Evolutionary conservation across 2,797 vertebrate species (phyloP).

Genomic region (Rhynchonycteris naso): DNA sequence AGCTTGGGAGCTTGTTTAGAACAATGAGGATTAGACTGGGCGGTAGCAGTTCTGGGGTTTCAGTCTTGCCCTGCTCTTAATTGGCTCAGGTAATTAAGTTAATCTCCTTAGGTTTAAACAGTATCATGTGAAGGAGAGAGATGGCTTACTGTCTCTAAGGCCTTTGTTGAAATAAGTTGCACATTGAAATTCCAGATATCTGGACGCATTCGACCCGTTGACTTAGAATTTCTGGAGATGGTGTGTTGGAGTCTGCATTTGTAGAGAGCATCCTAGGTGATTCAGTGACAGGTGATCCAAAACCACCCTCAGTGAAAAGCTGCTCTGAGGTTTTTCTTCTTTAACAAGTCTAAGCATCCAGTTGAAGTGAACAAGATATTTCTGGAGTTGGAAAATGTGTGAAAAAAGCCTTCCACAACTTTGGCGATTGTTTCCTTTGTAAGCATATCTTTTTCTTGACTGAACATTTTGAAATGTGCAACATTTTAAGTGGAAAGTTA

Average conservation of each 20-base stretch:
- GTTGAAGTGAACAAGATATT: background rate
- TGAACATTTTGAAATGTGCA: constrained; percentile 11
- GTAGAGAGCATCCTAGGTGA: background rate
- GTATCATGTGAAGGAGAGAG: background rate
- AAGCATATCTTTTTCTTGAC: background rate
- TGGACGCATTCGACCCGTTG: background rate
- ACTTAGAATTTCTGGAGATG: background rate
- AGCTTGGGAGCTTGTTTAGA: background rate
- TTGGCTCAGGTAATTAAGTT: background rate
- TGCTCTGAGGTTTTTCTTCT: background rate
- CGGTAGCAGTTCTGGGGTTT: background rate
- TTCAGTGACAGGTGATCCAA: background rate
- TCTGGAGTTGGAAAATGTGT: background rate
- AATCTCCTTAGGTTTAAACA: constrained; percentile 13
- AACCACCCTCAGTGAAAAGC: background rate
- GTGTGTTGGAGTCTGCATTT: background rate
- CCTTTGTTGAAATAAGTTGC: background rate
- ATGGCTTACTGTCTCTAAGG: background rate
- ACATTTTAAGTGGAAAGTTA: background rate
- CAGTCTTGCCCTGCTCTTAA: background rate
- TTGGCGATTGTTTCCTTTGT: background rate
- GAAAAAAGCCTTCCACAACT: background rate
- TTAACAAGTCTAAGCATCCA: background rate
- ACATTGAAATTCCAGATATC: background rate
- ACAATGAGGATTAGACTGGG: background rate